Percentiles rank a stretch among this genome's conserved stretches.
Evolutionary conservation across 1,140 invertebrate genomes (phyloP).

Genomic region (Megathymus violae): DNA sequence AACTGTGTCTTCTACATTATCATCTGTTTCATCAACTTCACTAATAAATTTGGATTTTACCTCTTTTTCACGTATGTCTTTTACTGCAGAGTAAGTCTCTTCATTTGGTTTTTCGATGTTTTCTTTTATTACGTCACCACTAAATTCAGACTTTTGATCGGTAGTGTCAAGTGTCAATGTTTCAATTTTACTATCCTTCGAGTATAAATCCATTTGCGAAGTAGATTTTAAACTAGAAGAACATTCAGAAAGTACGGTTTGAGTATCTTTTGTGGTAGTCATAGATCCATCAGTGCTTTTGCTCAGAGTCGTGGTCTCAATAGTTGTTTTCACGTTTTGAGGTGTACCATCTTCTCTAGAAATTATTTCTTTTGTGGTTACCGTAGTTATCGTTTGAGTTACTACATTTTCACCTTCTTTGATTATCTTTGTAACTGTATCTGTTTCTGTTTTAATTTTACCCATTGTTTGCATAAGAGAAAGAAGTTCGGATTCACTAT

Average conservation of each 20-base stretch:
- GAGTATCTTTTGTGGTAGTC: slow-evolving; percentile 77
- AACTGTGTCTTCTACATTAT: slow-evolving; percentile 73
- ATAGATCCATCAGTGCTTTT: slow-evolving; percentile 80
- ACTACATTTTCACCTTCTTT: slow-evolving; percentile 83
- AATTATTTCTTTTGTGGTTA: slow-evolving; percentile 82
- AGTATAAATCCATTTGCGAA: slow-evolving; percentile 73
- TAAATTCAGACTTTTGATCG: slow-evolving; percentile 54
- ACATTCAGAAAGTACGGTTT: slow-evolving; percentile 81
- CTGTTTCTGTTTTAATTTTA: slow-evolving; percentile 82
- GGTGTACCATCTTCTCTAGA: slow-evolving; percentile 82
- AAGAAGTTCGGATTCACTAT: slow-evolving; percentile 59
- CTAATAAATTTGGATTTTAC: slow-evolving; percentile 45
- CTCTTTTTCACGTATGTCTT: slow-evolving; percentile 37
- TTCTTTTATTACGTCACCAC: slow-evolving; percentile 42
- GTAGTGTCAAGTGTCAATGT: slow-evolving; percentile 49
- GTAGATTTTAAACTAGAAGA: slow-evolving; percentile 80
- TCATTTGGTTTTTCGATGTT: slow-evolving; percentile 38
- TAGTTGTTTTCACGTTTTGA: slow-evolving; percentile 83
- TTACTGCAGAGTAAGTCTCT: slow-evolving; percentile 39
- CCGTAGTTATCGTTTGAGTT: slow-evolving; percentile 81
- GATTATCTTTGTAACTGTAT: slow-evolving; percentile 81
- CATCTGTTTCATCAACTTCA: slow-evolving; percentile 63
- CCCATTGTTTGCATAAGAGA: slow-evolving; percentile 77
- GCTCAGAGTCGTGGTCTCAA: slow-evolving; percentile 81
- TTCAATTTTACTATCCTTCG: slow-evolving; percentile 54